Evolutionary conservation across 2,797 vertebrate species (phyloP).

Genomic region (Ibycter americanus): DNA sequence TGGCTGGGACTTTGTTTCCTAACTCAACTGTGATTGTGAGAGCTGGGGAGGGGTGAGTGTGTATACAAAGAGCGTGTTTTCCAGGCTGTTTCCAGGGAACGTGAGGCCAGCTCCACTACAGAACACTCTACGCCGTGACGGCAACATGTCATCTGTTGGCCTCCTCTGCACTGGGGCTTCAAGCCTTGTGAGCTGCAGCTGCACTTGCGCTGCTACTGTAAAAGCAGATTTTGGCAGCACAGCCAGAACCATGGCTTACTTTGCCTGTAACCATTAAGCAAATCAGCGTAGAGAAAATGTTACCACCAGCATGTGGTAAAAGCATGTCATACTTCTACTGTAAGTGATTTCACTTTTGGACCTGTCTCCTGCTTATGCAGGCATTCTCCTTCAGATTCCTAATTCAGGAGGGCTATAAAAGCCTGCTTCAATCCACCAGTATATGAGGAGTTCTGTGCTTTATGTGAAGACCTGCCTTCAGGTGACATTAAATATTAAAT

Average conservation of each 20-base stretch:
- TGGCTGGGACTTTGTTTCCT: conserved; percentile 45
- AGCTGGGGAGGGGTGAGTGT: neutral
- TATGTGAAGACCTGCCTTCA: neutral
- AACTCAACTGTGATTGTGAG: conserved; percentile 34
- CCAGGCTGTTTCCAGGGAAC: conserved; percentile 62
- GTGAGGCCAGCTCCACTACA: conserved; percentile 29
- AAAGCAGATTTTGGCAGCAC: conserved; percentile 2
- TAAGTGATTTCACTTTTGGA: neutral
- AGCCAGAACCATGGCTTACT: neutral
- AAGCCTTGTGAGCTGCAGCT: conserved; percentile 52
- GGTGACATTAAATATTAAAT: conserved; percentile 23
- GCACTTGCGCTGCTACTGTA: conserved; percentile 46
- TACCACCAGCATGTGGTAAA: neutral
- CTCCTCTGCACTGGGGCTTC: conserved; percentile 37
- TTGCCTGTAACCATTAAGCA: neutral
- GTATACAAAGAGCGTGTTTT: conserved; percentile 44
- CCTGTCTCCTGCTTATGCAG: neutral
- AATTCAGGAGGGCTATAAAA: neutral
- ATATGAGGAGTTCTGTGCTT: neutral
- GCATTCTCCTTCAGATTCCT: neutral
- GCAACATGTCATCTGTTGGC: conserved; percentile 50
- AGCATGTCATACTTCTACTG: neutral
- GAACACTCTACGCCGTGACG: neutral
- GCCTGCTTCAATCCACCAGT: neutral
- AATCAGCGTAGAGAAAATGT: neutral